Percentiles rank a stretch among this genome's conserved stretches.
These are phyloP conservation scores for Ormyrus thymus DNA, from an alignment of 2,888 invertebrate species.

Conservation along the genomic window DNA sequence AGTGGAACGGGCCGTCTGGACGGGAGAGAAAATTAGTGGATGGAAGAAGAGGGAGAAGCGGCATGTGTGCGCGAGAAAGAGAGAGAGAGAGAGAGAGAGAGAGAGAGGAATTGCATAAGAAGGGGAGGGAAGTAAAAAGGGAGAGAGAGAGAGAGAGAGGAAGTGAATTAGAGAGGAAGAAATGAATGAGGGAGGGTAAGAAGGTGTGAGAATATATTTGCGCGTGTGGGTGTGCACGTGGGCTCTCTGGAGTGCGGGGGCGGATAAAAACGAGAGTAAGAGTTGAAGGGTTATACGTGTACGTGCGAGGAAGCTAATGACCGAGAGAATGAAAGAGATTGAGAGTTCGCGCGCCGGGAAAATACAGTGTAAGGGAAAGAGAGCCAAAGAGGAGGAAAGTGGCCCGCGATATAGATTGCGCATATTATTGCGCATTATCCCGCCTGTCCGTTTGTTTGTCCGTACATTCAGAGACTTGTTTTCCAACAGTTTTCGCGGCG, in stretches of 20 bases:
- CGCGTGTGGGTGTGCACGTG: neutral
- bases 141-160: neutral
- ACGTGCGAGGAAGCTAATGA: slow-evolving; percentile 46
- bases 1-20: slow-evolving; percentile 50
- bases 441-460: slow-evolving; percentile 5
- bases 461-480: too few species aligned
- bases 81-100: slow-evolving; percentile 32
- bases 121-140: neutral
- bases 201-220: slow-evolving; percentile 23
- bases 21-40: slow-evolving; percentile 17
- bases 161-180: slow-evolving; percentile 53
- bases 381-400: too few species aligned
- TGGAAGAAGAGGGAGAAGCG: slow-evolving; percentile 4
- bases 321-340: slow-evolving; percentile 47
- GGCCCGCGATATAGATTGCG: slow-evolving; percentile 20
- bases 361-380: slow-evolving; percentile 30
- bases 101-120: slow-evolving; percentile 45
- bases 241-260: neutral
- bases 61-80: slow-evolving; percentile 13
- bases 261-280: slow-evolving; percentile 36
- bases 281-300: slow-evolving; percentile 25
- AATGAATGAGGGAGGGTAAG: slow-evolving; percentile 45
- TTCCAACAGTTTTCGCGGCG: too few species aligned
- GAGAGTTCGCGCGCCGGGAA: slow-evolving; percentile 26
- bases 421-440: slow-evolving; percentile 36